Evolutionary conservation across 2,888 invertebrate species (phyloP).

Genomic region (Vandiemenella viatica): DNA sequence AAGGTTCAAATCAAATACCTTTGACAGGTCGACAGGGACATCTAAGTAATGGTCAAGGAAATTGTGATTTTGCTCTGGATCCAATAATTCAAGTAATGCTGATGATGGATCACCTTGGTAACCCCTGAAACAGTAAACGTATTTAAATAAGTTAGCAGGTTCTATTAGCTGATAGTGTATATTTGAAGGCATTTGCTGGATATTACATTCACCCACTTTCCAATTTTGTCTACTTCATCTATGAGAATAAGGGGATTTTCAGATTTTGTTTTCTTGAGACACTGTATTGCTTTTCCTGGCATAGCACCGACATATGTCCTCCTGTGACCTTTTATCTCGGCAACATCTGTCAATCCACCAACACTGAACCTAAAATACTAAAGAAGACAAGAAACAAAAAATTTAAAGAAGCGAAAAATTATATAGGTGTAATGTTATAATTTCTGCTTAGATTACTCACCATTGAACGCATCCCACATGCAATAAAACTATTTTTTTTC

Average conservation of each 20-base stretch:
- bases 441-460: neutral
- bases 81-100: slow-evolving; percentile 86
- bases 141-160: no score
- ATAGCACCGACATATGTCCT: slow-evolving; percentile 98
- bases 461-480: no score
- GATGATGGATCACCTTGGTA: slow-evolving; percentile 97
- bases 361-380: slow-evolving; percentile 97
- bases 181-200: neutral
- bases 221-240: slow-evolving; percentile 94
- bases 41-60: slow-evolving; percentile 98
- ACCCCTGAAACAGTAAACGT: slow-evolving; percentile 49
- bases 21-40: slow-evolving; percentile 91
- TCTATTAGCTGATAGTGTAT: no score
- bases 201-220: slow-evolving; percentile 49
- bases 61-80: slow-evolving; percentile 97
- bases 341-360: slow-evolving; percentile 99
- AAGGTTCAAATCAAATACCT: slow-evolving; percentile 28
- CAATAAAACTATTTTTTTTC: no score
- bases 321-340: slow-evolving; percentile 97
- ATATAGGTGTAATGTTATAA: neutral
- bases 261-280: slow-evolving; percentile 92
- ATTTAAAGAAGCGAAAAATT: neutral
- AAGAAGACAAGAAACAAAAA: no score
- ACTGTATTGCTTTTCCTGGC: slow-evolving; percentile 99
- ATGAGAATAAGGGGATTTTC: slow-evolving; percentile 97